Evolutionary conservation across 2,797 vertebrate species (phyloP).

Genomic region (Meda fulgida): DNA sequence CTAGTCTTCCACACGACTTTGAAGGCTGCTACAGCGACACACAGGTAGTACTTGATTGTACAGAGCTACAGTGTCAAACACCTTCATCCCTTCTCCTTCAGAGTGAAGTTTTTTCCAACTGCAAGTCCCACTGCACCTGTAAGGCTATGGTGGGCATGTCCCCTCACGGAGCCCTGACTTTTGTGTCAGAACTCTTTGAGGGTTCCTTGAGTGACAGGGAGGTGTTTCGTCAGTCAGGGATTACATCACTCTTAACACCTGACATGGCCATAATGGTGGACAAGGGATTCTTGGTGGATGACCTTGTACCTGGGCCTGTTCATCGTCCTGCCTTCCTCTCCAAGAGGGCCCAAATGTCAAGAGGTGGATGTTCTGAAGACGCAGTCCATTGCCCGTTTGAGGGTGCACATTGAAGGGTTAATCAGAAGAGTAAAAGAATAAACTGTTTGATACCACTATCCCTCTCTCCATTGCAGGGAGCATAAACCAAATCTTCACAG

Average conservation of each 20-base stretch:
- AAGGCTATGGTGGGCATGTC: conserved; percentile 33
- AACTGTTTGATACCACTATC: neutral
- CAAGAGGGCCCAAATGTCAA: neutral
- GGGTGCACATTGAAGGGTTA: neutral
- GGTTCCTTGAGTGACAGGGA: conserved; percentile 44
- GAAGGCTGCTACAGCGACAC: neutral
- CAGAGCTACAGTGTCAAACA: conserved; percentile 30
- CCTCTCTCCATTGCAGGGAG: conserved; percentile 9
- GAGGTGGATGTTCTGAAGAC: neutral
- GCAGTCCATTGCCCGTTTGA: neutral
- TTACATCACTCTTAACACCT: neutral
- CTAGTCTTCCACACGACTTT: too few species aligned
- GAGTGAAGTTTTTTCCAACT: conserved; percentile 37
- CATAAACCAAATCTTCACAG: neutral
- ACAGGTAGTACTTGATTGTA: conserved; percentile 20
- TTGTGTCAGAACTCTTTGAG: conserved; percentile 47
- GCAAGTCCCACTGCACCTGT: conserved; percentile 36
- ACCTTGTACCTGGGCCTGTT: neutral
- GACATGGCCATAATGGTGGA: conserved; percentile 41
- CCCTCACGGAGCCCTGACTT: conserved; percentile 29
- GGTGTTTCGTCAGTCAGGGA: neutral
- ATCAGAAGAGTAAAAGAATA: neutral
- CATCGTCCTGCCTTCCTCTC: neutral
- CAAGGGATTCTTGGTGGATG: conserved; percentile 3
- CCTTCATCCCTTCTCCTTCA: conserved; percentile 32